phyloP scores from a whole-genome alignment of 2,113 vertebrate species.

The Ardeotis arabs region DNA sequence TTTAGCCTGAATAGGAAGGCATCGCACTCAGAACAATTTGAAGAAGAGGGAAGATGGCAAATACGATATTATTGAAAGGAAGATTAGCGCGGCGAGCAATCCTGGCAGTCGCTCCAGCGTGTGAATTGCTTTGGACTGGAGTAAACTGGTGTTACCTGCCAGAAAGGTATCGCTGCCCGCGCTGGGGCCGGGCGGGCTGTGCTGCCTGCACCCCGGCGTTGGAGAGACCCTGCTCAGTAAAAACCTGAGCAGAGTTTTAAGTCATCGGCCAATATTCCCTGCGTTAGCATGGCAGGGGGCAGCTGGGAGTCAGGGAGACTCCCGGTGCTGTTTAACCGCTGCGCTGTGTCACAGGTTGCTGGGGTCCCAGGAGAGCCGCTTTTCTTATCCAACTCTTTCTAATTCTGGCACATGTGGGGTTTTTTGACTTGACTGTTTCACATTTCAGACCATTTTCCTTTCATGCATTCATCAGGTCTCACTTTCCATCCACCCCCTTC shows the following conservation, averaged over 20 bases:
- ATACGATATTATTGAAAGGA: background rate
- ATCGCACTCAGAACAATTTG: background rate
- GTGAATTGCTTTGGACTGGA: background rate
- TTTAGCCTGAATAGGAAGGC: background rate
- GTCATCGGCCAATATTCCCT: accelerated
- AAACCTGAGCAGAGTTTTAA: background rate
- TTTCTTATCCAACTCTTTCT: background rate
- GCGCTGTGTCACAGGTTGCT: too few species aligned
- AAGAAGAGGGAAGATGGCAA: background rate
- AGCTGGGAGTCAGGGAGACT: background rate
- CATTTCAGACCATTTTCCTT: background rate
- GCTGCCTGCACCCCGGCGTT: background rate
- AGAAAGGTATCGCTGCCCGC: background rate
- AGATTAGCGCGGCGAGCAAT: accelerated
- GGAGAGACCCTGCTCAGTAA: background rate
- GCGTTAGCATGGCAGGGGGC: accelerated
- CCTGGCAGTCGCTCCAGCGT: background rate
- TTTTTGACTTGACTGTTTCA: background rate
- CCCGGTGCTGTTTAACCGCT: background rate
- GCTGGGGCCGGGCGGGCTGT: accelerated
- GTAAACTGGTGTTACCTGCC: background rate
- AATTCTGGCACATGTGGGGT: background rate
- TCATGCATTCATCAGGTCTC: background rate
- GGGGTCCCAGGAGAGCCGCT: accelerated
- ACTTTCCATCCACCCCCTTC: background rate